Base-by-base conservation (phyloP, 2,888 invertebrate species). In the Luffia ferchaultella region DNA sequence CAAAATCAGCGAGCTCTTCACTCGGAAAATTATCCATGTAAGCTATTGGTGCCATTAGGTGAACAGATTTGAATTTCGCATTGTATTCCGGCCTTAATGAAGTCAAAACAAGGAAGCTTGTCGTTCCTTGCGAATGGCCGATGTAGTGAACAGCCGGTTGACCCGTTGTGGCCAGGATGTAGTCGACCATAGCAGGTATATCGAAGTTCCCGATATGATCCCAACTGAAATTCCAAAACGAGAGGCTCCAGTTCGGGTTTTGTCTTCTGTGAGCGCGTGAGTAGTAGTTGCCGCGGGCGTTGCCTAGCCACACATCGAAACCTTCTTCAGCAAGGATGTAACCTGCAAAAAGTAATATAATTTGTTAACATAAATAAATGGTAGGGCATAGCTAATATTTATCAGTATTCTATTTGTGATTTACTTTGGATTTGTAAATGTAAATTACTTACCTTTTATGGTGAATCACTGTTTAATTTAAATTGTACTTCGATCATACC, bases 271-370 rank as follows among this genome's bases (percentile, higher is more conserved):
- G 71, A 0, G 54, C 56, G 9, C 84, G 74, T 2, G 87, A 86
- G 64, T 89, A 90, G 45, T 71, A 84, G 63, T 89, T 92, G 1
- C 94, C 94, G 1, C 94, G 85, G 16, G 87, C 86, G 66, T 93
- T 95, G 0, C 90, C 90, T 62, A 95, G 68, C 94, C 94, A 95
- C 0, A 91, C 89, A 57, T 91, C 91, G 59, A 87, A 91, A 16
- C 89, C 89, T 44, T 79, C 73, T 54, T 91, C 89, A 2, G 88
- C 86, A 5, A 91, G 67, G 3, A 79, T 51, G 57, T 76, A 77
- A 1, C 58, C 75, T 76, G 56, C 3, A 30, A 30, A 3, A 30
- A 12, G 12, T 30, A 30, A 3, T 12, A 30, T n/a, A n/a, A n/a
- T n/a, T n/a, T n/a, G n/a, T n/a, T n/a, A n/a, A n/a, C n/a, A n/a